Percentiles rank a stretch among this genome's conserved stretches.
Evolutionary conservation across 2,797 vertebrate genomes (phyloP).

Genomic region (Clarias platycephalus): DNA sequence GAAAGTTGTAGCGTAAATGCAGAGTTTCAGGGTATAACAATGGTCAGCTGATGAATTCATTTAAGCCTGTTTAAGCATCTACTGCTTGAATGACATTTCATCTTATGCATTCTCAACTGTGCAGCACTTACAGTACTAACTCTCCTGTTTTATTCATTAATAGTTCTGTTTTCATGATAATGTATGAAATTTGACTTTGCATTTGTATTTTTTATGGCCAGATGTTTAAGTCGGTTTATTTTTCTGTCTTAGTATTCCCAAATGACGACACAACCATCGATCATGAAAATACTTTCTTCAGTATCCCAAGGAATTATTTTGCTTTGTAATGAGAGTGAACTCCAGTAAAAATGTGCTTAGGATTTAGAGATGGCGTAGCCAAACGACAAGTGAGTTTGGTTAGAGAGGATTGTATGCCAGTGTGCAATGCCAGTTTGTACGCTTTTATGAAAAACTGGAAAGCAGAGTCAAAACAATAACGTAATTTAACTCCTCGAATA

Average conservation of each 20-base stretch:
- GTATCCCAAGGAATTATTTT: not conserved
- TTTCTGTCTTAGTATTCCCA: not conserved
- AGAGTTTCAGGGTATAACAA: not conserved
- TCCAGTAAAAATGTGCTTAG: not conserved
- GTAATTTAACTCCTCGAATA: constrained; percentile 45
- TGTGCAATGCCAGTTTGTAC: constrained; percentile 35
- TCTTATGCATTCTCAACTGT: not conserved
- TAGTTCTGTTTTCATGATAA: not conserved
- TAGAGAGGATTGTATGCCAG: constrained; percentile 28
- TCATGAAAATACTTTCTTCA: not conserved
- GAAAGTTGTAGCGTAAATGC: not conserved
- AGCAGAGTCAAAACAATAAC: constrained; percentile 48
- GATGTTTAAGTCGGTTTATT: not conserved
- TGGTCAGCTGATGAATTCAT: not conserved
- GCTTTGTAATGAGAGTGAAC: not conserved
- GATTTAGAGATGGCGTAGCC: not conserved
- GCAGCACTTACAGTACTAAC: not conserved
- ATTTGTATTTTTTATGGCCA: not conserved
- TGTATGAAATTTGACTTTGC: not conserved
- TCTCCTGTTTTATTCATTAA: not conserved
- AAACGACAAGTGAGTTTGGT: constrained; percentile 3
- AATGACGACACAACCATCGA: not conserved
- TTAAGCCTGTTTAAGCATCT: not conserved
- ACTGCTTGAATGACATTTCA: not conserved
- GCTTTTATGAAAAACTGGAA: constrained; percentile 11